phyloP scores from a whole-genome alignment of 2,797 vertebrate species.

The Chiloscyllium punctatum region DNA sequence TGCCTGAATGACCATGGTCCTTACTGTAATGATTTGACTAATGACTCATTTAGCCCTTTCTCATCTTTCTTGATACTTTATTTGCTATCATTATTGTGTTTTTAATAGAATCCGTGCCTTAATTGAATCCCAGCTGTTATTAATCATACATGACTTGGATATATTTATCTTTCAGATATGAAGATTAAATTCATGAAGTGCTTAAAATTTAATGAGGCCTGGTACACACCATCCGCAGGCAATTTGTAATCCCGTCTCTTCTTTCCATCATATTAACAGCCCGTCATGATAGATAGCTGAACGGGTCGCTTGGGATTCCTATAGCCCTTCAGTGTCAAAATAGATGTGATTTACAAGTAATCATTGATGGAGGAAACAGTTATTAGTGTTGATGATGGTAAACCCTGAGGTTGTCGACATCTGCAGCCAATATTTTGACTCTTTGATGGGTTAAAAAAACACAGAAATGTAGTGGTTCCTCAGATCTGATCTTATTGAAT shows the following conservation, averaged over 20 bases:
- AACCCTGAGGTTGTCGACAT: constrained; percentile 36
- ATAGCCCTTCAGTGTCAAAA: constrained; percentile 45
- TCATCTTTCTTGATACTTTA: constrained; percentile 29
- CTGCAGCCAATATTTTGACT: constrained; percentile 33
- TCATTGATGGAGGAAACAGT: constrained; percentile 44
- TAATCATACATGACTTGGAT: constrained; percentile 40
- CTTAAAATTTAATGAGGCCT: constrained; percentile 50
- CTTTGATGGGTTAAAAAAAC: constrained; percentile 20
- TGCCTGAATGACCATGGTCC: constrained; percentile 19
- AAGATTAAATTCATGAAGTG: constrained; percentile 41
- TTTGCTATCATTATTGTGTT: constrained; percentile 33
- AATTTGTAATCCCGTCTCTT: constrained; percentile 52
- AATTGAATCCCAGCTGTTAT: constrained; percentile 39
- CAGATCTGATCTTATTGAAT: constrained; percentile 32
- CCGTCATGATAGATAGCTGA: constrained; percentile 44
- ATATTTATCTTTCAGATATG: constrained; percentile 38
- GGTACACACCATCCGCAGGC: constrained; percentile 41
- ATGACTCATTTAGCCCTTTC: constrained; percentile 3
- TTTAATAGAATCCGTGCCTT: constrained; percentile 38
- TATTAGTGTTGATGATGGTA: constrained; percentile 32
- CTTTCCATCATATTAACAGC: constrained; percentile 47
- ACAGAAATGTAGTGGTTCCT: constrained; percentile 3
- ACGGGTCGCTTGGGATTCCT: constrained; percentile 44
- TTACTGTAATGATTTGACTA: constrained; percentile 29
- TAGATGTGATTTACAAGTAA: constrained; percentile 45